These are phyloP conservation scores for Horisme vitalbata DNA, from an alignment of 2,888 invertebrate genomes.

Conservation along the genomic window DNA sequence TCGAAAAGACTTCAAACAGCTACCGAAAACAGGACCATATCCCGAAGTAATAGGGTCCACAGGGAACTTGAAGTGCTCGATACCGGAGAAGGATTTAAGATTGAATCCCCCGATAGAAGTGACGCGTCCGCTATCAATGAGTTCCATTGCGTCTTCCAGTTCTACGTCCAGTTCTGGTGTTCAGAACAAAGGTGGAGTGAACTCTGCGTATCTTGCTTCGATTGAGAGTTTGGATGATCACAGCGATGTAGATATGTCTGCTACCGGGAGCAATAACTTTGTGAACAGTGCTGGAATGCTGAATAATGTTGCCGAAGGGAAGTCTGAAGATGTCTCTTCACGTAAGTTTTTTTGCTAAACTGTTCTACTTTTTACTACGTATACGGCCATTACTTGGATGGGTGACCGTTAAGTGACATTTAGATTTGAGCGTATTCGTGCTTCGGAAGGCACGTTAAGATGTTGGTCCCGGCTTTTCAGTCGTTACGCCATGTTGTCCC, in stretches of 20 bases:
- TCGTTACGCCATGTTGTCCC: no score
- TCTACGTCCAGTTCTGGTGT: conserved; percentile 85
- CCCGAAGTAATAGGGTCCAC: conserved; percentile 71
- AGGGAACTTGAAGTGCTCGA: conserved; percentile 65
- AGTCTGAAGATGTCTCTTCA: conserved; percentile 54
- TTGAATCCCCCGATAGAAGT: conserved; percentile 82
- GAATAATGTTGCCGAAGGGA: conserved; percentile 56
- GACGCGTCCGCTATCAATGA: conserved; percentile 87
- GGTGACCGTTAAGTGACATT: no score
- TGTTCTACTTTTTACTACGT: no score
- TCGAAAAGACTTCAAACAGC: conserved; percentile 66
- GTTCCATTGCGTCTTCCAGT: conserved; percentile 90
- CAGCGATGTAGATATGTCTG: conserved; percentile 86
- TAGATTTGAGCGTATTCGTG: no score
- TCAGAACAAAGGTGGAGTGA: conserved; percentile 85
- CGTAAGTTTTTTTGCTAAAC: conserved; percentile 59
- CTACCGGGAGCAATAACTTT: conserved; percentile 72
- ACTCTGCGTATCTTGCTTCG: conserved; percentile 92
- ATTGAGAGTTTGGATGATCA: conserved; percentile 93
- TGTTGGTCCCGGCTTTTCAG: no score
- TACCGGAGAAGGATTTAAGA: conserved; percentile 71
- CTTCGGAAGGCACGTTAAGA: no score
- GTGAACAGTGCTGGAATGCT: conserved; percentile 67
- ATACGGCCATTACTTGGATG: no score
- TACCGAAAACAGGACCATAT: conserved; percentile 63